Evolutionary conservation across 2,113 vertebrate genomes (phyloP), one percentile per base, ranked within the genome.

Genomic region (Pleuronectes platessa): DNA sequence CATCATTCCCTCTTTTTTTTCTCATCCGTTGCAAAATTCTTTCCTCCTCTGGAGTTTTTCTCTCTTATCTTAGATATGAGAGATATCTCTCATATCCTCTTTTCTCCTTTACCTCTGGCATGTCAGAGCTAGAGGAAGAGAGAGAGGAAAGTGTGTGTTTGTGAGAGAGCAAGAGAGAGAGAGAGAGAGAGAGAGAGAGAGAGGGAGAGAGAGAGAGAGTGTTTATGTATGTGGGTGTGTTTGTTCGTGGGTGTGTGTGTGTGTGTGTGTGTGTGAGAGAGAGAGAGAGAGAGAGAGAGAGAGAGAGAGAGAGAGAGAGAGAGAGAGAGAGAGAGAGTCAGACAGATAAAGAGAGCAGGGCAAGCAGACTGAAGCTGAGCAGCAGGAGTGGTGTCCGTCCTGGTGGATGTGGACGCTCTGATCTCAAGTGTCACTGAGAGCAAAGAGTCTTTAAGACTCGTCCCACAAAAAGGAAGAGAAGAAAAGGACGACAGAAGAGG

Each of bases 261-360:
- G 31, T 35, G 31, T 35, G 5, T 35, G 31, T 31, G 31, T 31
- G 27, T 0, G 27, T 24, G 26, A 27, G 26, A 27, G 42, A 40
- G 66, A 47, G 68, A 47, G 53, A 27, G 61, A 18, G 67, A 24
- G 24, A 5, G 45, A 4, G 27, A 18, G n/a, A 15, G 54, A 15
- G 23, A 18, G 62, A 56, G 76, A 47, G 78, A 87, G 76, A 83
- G 81, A 85, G 82, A 86, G 82, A 74, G 69, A 86, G 73, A 79
- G 78, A 54, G 78, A 86, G 76, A 80, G 80, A 85, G 83, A 86
- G 82, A 76, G 72, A 87, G 73, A 79, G 69, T 74, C 84, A 78
- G 69, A 74, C 53, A 62, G 61, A 78, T 54, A 82, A 58, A 74
- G 58, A 51, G 70, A 76, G 5, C 11, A 35, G 54, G 62, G 49